A percentile compares a stretch with the other conserved stretches of the same genome.
phyloP scores from a whole-genome alignment of 2,113 vertebrate genomes.

The Limanda limanda region DNA sequence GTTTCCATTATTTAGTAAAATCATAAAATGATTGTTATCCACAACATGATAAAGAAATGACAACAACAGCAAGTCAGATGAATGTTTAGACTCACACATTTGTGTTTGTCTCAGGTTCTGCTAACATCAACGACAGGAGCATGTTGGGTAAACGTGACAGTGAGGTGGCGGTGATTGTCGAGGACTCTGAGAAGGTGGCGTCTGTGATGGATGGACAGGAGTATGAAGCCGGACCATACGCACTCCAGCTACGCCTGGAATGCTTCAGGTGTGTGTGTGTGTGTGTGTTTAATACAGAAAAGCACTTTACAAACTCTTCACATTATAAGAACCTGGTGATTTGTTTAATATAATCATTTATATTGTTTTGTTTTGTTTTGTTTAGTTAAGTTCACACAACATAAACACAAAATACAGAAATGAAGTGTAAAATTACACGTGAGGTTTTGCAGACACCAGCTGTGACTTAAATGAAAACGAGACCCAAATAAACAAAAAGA shows the following conservation, averaged over 20 bases:
- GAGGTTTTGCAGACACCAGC: no score
- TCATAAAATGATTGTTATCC: no score
- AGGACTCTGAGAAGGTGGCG: conserved; percentile 87
- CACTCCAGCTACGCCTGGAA: conserved; percentile 89
- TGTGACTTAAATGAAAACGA: no score
- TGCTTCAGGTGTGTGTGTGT: conserved; percentile 92
- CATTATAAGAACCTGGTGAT: no score
- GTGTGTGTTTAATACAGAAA: conserved; percentile 7
- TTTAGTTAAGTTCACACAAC: no score
- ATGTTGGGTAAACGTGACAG: conserved; percentile 98
- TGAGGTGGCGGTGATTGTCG: conserved; percentile 92
- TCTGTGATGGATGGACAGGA: conserved; percentile 90
- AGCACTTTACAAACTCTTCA: no score
- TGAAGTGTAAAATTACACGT: no score
- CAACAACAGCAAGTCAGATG: not conserved
- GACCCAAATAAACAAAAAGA: no score
- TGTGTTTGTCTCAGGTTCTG: conserved; percentile 85
- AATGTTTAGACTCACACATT: not conserved
- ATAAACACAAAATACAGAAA: no score
- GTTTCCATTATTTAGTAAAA: no score
- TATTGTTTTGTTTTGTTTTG: no score
- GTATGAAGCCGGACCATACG: conserved; percentile 89
- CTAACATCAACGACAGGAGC: conserved; percentile 98
- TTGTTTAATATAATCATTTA: no score
- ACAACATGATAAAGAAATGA: not conserved